A percentile compares a stretch with the other conserved stretches of the same genome.
phyloP scores from a whole-genome alignment of 2,113 vertebrate genomes.

The Myiopsitta monachus region DNA sequence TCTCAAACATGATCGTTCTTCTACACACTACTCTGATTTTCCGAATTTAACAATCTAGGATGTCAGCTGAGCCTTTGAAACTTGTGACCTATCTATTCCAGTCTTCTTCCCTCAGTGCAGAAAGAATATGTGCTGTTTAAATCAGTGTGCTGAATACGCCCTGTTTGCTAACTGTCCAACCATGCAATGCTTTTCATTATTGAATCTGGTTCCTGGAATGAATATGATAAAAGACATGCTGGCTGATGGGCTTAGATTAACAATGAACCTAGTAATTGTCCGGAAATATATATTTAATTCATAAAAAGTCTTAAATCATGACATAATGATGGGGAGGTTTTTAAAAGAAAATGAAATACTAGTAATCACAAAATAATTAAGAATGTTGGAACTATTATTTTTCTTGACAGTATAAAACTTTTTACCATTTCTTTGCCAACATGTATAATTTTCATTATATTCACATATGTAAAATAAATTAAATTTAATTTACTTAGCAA shows the following conservation, averaged over 20 bases:
- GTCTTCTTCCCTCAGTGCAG: background rate
- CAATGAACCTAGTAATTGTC: constrained; percentile 67
- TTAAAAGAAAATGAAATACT: constrained; percentile 67
- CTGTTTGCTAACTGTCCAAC: constrained; percentile 50
- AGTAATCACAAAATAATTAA: constrained; percentile 69
- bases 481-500: constrained; percentile 25
- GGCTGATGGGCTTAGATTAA: constrained; percentile 64
- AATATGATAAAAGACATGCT: constrained; percentile 40
- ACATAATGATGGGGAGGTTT: constrained; percentile 50
- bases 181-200: constrained; percentile 48
- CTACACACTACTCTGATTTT: background rate
- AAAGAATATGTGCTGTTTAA: background rate
- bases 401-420: constrained; percentile 64
- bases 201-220: constrained; percentile 12
- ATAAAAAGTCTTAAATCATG: constrained; percentile 69
- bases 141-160: background rate
- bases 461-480: constrained; percentile 13
- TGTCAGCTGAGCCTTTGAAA: background rate
- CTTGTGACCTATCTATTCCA: background rate
- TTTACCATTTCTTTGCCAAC: constrained; percentile 15
- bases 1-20: background rate
- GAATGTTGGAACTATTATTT: constrained; percentile 58
- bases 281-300: constrained; percentile 71
- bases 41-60: background rate
- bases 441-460: constrained; percentile 29